Base-by-base conservation (phyloP, 2,888 invertebrate species). In the Saturnia pavonia region DNA sequence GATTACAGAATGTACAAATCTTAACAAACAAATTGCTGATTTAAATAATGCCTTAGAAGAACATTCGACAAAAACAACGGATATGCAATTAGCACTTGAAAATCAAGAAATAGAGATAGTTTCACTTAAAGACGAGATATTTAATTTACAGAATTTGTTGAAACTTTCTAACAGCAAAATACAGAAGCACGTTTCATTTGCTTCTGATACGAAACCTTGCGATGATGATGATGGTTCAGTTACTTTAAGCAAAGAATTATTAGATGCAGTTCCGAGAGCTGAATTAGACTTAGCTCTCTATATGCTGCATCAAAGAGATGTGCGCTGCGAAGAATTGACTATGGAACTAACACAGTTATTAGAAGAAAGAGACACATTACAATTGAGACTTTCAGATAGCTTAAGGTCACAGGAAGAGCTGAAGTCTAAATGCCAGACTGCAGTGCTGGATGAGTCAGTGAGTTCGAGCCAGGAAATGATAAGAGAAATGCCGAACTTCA, bases 301-400 rank as follows among this genome's bases (percentile, higher is more conserved):
- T 82, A 97, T 97, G 96, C 90, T 98, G 69, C 98, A 98, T 85
- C 97, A 97, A 82, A 94, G 97, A 75, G 98, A 98, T 78, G 96
- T 98, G 72, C 95, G 97, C 0, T 97, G 97, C 85, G 98, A 98
- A 82, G 98, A 98, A 86, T 93, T 98, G 72, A 97, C 97, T 0
- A 95, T 97, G 80, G 98, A 98, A 85, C 91, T 98, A 69, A 97
- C 97, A 76, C 96, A 96, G 86, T 89, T 98, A 67, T 88, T 98
- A 67, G 97, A 98, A 86, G 98, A 98, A 86, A 94, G 98, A 70
- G 98, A 98, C 82, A 97, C 97, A 0, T 88, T 98, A 70, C 98
- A 98, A 81, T 88, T 98, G 73, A 95, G 97, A 75, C 89, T 98
- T 11, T 98, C 98, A 0, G 97, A 97, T 82, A 96, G 97, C 14